Evolutionary conservation across 2,888 invertebrate species (phyloP), one percentile per base, ranked within the genome.

Genomic region (Girardia tigrina): DNA sequence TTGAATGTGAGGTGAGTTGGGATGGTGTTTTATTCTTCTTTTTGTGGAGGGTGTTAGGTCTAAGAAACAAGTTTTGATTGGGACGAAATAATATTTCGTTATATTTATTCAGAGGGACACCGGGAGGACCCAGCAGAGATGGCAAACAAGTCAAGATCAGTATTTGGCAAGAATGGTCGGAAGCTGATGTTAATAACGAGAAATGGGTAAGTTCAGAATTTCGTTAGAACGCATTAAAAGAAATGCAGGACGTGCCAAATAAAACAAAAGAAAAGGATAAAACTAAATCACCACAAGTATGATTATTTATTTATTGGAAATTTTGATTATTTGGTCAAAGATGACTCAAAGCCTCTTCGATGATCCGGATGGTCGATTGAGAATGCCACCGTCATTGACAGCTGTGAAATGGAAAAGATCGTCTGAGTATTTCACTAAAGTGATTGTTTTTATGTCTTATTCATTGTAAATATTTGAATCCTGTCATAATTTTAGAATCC

Each of bases 131-230:
- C 42, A 82, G 82, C 79, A 80, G 80, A n/a, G 80, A 81, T 42
- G 80, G 78, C 8, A 82, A 81, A 75, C 75, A 80, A 1, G 72
- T 26, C 16, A 81, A 80, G 70, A 78, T 82, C 26, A 78, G 78
- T 14, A 81, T 84, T 73, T 84, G 84, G 84, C 84, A 83, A 6
- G 84, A 84, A 78, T 84, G 83, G 82, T 83, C 80, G 78, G 84
- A 84, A 79, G 80, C 80, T 16, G 84, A 84, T 78, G 80, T 84
- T 74, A 83, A 83, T 79, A 80, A 80, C 70, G 84, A 84, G 77
- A 84, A 84, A 83, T 84, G 84, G 84, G 84, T 83, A 78, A 77
- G 81, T 77, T 69, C 20, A 28, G 20, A 14, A 0, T 56, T 56
- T 6, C 29, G 8, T 75, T n/a, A n/a, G 23, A 4, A 56, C n/a